phyloP scores from a whole-genome alignment of 2,888 invertebrate species.

The Callosobruchus maculatus region DNA sequence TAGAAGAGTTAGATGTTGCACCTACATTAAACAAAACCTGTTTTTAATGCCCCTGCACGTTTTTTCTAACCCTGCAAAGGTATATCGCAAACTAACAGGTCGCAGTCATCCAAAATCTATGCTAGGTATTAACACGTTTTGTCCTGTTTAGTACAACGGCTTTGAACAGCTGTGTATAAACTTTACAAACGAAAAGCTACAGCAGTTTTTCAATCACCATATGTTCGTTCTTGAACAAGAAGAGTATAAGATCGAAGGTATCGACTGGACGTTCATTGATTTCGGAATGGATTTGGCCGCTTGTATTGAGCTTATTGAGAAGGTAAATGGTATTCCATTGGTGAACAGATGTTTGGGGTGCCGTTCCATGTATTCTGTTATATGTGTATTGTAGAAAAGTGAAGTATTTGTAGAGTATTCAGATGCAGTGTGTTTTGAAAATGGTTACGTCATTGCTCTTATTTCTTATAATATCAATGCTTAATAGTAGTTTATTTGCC shows the following conservation, averaged over 20 bases:
- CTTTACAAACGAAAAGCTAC: conserved; percentile 96
- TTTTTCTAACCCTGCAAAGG: conserved; percentile 3
- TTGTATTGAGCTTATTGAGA: conserved; percentile 94
- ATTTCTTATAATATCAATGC: no score
- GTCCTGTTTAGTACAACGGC: conserved; percentile 74
- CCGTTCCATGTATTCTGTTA: background rate
- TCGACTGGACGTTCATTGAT: conserved; percentile 95
- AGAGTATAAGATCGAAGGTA: conserved; percentile 91
- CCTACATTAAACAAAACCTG: background rate
- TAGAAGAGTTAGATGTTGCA: background rate
- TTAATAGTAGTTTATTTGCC: no score
- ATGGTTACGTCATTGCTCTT: background rate
- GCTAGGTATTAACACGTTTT: background rate
- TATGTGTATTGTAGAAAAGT: background rate
- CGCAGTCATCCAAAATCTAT: conserved; percentile 1
- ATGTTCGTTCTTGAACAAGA: conserved; percentile 98
- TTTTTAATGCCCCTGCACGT: background rate
- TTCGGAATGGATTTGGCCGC: conserved; percentile 95
- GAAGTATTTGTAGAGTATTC: background rate
- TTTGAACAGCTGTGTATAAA: conserved; percentile 98
- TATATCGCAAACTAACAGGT: conserved; percentile 6
- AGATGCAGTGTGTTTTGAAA: background rate
- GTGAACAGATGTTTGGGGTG: background rate
- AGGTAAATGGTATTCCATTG: conserved; percentile 57
- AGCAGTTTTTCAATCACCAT: conserved; percentile 98